A percentile compares a stretch with the other conserved stretches of the same genome.
phyloP scores from a whole-genome alignment of 2,797 vertebrate species.

The Scyliorhinus canicula region DNA sequence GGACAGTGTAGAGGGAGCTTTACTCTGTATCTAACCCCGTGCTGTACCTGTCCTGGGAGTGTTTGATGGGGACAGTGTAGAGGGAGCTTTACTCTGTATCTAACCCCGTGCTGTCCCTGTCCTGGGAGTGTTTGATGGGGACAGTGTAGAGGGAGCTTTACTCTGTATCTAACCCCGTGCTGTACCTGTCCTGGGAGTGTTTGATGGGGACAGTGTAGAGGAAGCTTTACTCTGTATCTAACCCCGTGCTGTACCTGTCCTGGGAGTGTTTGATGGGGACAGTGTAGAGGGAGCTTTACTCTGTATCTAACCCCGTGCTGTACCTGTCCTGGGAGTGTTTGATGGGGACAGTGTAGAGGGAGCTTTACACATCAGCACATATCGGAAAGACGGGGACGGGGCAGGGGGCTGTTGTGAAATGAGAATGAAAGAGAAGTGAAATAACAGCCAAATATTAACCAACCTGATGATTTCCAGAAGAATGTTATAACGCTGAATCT shows the following conservation, averaged over 20 bases:
- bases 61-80: not conserved
- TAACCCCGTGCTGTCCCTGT: not conserved
- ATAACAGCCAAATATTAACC: not conserved
- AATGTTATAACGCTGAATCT: slow-evolving; percentile 81
- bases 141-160: no score
- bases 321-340: not conserved
- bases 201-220: not conserved
- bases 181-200: not conserved
- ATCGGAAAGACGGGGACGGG: no score
- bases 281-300: not conserved
- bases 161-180: no score
- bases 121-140: no score
- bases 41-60: not conserved
- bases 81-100: not conserved
- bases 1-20: not conserved
- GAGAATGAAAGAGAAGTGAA: not conserved
- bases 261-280: not conserved
- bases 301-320: not conserved
- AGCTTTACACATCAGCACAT: no score
- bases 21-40: not conserved
- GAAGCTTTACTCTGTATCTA: no score
- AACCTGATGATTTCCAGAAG: slow-evolving; percentile 69
- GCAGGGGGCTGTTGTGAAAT: not conserved
- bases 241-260: no score
- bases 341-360: no score